Evolutionary conservation across 2,113 vertebrate species (phyloP).

Genomic region (Zosterops pallidus): DNA sequence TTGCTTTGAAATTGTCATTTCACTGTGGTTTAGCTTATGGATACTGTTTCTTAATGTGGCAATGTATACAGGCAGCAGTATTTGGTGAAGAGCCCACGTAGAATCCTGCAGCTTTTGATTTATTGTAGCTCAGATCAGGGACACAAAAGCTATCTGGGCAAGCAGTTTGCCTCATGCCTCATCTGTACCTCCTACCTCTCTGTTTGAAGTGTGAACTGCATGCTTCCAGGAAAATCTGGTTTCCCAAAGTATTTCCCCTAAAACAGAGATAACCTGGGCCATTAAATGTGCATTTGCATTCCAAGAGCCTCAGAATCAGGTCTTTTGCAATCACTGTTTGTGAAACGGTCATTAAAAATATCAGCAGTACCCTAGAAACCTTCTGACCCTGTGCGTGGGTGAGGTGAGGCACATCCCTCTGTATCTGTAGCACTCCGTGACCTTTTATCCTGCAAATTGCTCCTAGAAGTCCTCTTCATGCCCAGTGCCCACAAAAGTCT

Average conservation of each 20-base stretch:
- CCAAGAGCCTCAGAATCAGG: neutral
- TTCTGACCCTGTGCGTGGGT: neutral
- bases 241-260: neutral
- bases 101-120: neutral
- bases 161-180: neutral
- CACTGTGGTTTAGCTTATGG: neutral
- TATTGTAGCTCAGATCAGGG: neutral
- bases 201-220: neutral
- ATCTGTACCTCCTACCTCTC: neutral
- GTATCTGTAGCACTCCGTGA: neutral
- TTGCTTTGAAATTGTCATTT: conserved; percentile 4
- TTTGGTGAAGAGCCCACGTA: neutral
- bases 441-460: neutral
- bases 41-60: neutral
- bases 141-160: neutral
- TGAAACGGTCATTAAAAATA: neutral
- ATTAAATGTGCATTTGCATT: neutral
- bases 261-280: neutral
- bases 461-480: neutral
- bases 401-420: neutral
- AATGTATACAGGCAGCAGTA: neutral
- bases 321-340: neutral
- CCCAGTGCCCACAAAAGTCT: neutral
- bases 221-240: neutral
- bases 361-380: neutral